Conservation (phyloP, 2,888 invertebrate species). For the Lithosia quadra region DNA sequence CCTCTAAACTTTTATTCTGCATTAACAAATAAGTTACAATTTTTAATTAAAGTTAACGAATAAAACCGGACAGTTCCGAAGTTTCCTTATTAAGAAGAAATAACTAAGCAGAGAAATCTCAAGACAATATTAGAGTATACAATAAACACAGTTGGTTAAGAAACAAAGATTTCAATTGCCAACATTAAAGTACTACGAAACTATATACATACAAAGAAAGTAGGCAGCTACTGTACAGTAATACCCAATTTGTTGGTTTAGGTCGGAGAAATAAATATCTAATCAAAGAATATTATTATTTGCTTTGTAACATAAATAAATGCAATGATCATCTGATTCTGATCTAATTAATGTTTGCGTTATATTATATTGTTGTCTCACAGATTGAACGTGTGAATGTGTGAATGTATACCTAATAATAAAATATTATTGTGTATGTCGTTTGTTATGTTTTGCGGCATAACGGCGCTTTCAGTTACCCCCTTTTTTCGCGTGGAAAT, state of each 20-base stretch:
- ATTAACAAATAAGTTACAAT: not conserved
- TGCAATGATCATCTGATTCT: not conserved
- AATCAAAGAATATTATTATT: not conserved
- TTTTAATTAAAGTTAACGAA: not conserved
- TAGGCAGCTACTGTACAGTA: too few species aligned
- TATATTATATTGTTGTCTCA: not conserved
- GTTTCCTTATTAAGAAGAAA: constrained; percentile 1
- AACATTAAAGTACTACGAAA: not conserved
- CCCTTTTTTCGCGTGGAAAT: too few species aligned
- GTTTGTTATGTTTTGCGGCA: too few species aligned
- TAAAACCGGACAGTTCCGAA: not conserved
- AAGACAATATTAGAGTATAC: not conserved
- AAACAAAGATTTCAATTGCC: not conserved
- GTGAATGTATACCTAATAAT: not conserved
- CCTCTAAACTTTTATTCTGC: not conserved
- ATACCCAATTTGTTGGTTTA: not conserved
- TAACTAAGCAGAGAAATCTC: not conserved
- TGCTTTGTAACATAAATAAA: not conserved
- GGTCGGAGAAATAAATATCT: not conserved
- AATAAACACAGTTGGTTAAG: not conserved
- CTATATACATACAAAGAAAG: too few species aligned
- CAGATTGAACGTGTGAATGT: not conserved
- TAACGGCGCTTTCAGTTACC: too few species aligned
- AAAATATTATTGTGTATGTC: too few species aligned
- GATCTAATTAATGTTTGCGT: not conserved